These are phyloP conservation scores for Nibea albiflora DNA, from an alignment of 2,113 vertebrate species.

Conservation along the genomic window DNA sequence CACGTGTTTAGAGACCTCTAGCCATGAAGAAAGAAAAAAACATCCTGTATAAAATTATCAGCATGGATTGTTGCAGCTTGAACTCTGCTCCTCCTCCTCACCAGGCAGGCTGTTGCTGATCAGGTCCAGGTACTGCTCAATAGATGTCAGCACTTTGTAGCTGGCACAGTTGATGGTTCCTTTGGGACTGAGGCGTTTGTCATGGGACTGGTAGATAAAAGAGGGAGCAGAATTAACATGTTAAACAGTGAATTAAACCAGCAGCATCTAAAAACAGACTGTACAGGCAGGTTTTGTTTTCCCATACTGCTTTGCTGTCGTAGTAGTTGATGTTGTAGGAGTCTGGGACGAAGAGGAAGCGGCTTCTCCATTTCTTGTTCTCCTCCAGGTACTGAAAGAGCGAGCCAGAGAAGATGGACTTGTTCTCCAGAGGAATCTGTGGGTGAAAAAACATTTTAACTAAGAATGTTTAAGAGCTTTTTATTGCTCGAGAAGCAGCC, in stretches of 20 bases:
- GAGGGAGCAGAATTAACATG: neutral
- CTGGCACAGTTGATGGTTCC: constrained; percentile 90
- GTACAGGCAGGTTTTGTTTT: neutral
- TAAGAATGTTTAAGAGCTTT: neutral
- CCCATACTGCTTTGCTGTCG: constrained; percentile 90
- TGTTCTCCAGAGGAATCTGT: constrained; percentile 88
- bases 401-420: constrained; percentile 92
- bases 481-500: neutral
- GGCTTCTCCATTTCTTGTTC: constrained; percentile 95
- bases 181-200: constrained; percentile 87
- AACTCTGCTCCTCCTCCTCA: constrained; percentile 64
- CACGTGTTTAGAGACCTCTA: neutral
- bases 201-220: constrained; percentile 85
- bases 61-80: neutral
- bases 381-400: constrained; percentile 95
- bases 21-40: neutral
- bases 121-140: constrained; percentile 93
- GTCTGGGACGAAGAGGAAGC: constrained; percentile 90
- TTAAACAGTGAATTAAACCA: neutral
- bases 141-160: constrained; percentile 90
- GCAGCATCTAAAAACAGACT: neutral
- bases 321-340: constrained; percentile 90
- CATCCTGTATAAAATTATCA: neutral
- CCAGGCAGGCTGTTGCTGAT: constrained; percentile 89
- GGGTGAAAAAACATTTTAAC: neutral